Evolutionary conservation across 2,888 invertebrate genomes (phyloP), one percentile per base, ranked within the genome.

Genomic region (Brachyptera risi): DNA sequence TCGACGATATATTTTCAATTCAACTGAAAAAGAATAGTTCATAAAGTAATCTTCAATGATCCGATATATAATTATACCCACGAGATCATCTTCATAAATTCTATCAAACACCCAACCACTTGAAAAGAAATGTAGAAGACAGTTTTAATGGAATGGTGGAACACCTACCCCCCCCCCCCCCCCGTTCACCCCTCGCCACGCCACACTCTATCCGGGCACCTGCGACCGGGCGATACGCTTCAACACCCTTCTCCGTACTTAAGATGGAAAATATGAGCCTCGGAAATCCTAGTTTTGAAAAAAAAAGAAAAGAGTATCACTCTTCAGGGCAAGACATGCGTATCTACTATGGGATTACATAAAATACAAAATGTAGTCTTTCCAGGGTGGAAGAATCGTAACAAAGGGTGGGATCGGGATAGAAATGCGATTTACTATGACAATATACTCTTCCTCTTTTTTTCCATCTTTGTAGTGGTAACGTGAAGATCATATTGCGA

Each of bases 261-360:
- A 60, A 31, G 54, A 21, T 56, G n/a, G 60, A 44, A 60, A 60
- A 60, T 60, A 60, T 60, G 56, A 31, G 56, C 27, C 56, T 54
- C 56, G 56, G 60, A 56, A 60, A 60, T 56, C 60, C 60, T 59
- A 19, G 15, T 19, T 26, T 27, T 59, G 59, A 59, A n/a, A 59
- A 59, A 44, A 60, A 56, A 56, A 59, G n/a, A 59, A 59, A 44
- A 60, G 60, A 56, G 17, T 42, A 60, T 60, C 60, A 38, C 60
- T 56, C 27, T 47, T 23, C n/a, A 37, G 17, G 35, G 23, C 23
- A 5, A 47, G 24, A 47, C 47, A 47, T 47, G 47, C n/a, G 23
- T 47, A 21, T 47, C 3, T n/a, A n/a, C n/a, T n/a, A n/a, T n/a
- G n/a, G n/a, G n/a, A n/a, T n/a, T n/a, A 23, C 47, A 47, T 47